phyloP scores from a whole-genome alignment of 53 echinoderm and acorn worm genomes.

The Actinopyga echinites region DNA sequence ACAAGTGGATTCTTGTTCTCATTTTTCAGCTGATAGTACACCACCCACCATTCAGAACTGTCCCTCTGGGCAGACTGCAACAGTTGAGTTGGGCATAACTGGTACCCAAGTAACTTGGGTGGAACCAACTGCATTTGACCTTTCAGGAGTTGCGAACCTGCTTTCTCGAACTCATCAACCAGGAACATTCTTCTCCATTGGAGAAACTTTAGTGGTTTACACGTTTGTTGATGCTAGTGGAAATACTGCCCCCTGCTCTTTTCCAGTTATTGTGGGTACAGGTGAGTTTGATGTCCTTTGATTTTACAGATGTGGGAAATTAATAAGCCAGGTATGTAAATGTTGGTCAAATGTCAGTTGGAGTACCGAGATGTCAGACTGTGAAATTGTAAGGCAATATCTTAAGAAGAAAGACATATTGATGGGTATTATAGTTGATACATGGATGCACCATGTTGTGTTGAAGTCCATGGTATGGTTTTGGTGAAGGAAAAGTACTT shows the following conservation, averaged over 20 bases:
- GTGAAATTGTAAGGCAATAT: too few species aligned
- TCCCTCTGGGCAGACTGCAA: slow-evolving; percentile 43
- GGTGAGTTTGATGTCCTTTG: background rate
- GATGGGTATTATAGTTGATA: too few species aligned
- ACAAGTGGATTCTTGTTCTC: background rate
- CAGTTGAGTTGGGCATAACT: slow-evolving; percentile 39
- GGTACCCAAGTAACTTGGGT: slow-evolving; percentile 27
- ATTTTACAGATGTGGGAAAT: background rate
- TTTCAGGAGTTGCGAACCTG: background rate
- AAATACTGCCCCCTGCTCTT: slow-evolving; percentile 59
- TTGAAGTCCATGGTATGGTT: too few species aligned
- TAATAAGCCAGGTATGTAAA: background rate
- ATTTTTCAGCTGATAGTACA: slow-evolving; percentile 59
- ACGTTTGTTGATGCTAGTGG: slow-evolving; percentile 69
- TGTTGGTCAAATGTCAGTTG: background rate
- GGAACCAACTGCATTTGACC: slow-evolving; percentile 21
- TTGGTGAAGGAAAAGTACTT: too few species aligned
- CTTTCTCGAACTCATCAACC: slow-evolving; percentile 1
- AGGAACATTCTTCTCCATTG: slow-evolving; percentile 57
- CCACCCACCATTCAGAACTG: slow-evolving; percentile 62
- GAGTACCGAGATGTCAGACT: too few species aligned
- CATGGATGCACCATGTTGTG: too few species aligned
- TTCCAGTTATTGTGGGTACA: slow-evolving; percentile 44
- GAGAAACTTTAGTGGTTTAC: slow-evolving; percentile 59
- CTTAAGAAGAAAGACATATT: too few species aligned